Evolutionary conservation across 64 coral and sea anemone genomes (phyloP), one percentile per base, ranked within the genome.

Genomic region (Anthopleura sola): DNA sequence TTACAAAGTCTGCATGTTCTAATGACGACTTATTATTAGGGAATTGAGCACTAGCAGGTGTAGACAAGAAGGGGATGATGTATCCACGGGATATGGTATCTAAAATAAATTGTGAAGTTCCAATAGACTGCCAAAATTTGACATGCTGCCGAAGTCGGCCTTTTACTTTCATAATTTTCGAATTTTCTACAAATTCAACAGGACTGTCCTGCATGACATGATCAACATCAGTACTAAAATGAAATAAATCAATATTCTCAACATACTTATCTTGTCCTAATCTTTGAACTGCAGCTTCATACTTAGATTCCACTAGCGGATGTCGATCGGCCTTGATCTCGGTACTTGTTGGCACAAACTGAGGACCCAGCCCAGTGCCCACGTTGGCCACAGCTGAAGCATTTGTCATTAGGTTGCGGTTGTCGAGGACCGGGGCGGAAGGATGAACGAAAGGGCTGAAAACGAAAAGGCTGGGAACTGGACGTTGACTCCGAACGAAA

Each of bases 21-120:
- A 84, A 83, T 36, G 93, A 60, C 20, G 93, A 94, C 47, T 75
- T 89, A 75, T 94, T 94, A 84, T 90, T 94, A 6, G 14, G 15
- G 57, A 90, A 78, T 13, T 24, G 16, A 5, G 81, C 85, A 39
- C 79, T 3, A 11, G 93, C 84, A 55, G 84, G 88, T 33, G 84
- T 90, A 36, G 75, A 37, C 37, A 82, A 18, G 49, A 94, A 94
- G 34, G 92, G 87, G 28, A 94, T 94, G 18, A 81, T 93, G 79
- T 89, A 94, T 38, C 92, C 88, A 55, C 34, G 9, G 14, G 37
- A 29, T 21, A 90, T 86, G 16, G 78, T 87, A 56, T 86, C 57
- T 37, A 86, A 78, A 77, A 90, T 56, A 86, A 94, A 90, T 32
- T 82, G 21, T 46, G 85, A 87, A 19, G 92, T 75, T 14, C 69